Percentiles rank a stretch among this genome's conserved stretches.
Conservation (phyloP, 2,113 vertebrate species). For the Pogona vitticeps region DNA sequence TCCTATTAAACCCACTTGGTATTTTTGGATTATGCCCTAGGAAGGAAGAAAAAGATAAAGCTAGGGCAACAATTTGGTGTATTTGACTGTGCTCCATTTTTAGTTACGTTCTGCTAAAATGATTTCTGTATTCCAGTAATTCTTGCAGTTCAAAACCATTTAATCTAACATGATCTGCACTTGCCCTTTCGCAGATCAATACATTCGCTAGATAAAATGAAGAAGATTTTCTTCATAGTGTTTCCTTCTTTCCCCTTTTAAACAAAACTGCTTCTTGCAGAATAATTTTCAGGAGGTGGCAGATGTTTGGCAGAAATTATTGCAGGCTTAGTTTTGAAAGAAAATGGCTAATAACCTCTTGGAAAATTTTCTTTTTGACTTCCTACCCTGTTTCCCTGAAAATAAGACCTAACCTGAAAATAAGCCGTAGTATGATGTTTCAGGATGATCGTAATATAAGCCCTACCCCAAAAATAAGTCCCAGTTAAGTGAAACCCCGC, state of each 20-base stretch:
- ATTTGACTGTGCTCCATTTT: neutral
- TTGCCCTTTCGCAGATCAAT: slow-evolving; percentile 31
- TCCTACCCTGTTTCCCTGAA: neutral
- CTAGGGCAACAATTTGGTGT: neutral
- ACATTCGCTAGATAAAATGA: neutral
- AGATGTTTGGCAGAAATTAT: slow-evolving; percentile 25
- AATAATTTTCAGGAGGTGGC: slow-evolving; percentile 4
- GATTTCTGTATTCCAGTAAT: slow-evolving; percentile 6
- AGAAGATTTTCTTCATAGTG: neutral
- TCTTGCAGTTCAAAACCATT: neutral
- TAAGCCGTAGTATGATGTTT: no score
- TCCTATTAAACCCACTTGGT: no score
- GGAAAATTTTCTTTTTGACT: slow-evolving; percentile 27
- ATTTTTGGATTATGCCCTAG: neutral
- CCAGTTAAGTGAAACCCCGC: no score
- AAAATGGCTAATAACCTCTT: neutral
- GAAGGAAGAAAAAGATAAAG: neutral
- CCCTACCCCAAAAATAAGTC: no score
- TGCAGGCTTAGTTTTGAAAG: slow-evolving; percentile 5
- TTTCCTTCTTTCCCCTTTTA: neutral
- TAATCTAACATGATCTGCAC: neutral
- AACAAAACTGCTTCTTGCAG: neutral
- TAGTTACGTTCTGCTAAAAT: slow-evolving; percentile 24
- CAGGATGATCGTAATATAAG: no score
- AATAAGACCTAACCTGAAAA: no score